These are phyloP conservation scores for Ophiodon elongatus DNA, from an alignment of 2,113 vertebrate species.

Conservation along the genomic window DNA sequence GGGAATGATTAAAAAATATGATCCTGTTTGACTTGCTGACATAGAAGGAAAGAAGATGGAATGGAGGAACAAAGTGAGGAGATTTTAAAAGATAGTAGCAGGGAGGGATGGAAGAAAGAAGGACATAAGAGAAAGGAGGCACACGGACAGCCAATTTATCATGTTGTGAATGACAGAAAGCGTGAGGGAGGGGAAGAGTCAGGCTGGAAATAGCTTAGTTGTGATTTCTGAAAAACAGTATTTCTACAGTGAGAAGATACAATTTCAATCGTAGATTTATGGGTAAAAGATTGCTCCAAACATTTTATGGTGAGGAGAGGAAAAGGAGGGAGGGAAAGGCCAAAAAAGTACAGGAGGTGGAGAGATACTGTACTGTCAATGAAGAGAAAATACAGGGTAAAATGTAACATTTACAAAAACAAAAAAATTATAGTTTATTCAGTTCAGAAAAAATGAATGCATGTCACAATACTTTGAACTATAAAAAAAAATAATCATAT, in stretches of 20 bases:
- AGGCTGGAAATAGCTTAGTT: slow-evolving; percentile 19
- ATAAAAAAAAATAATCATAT: background rate
- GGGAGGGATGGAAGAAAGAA: background rate
- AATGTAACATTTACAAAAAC: background rate
- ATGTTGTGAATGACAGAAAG: slow-evolving; percentile 26
- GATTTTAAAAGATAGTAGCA: slow-evolving; percentile 24
- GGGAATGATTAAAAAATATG: slow-evolving; percentile 36
- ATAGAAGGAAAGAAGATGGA: no score
- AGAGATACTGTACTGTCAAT: background rate
- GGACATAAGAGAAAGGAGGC: background rate
- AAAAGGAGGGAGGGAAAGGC: background rate
- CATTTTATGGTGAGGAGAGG: background rate
- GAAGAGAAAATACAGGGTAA: no score
- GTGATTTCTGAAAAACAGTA: slow-evolving; percentile 48
- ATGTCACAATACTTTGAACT: background rate
- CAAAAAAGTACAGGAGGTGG: background rate
- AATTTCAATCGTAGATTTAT: slow-evolving; percentile 26
- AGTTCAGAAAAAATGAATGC: background rate
- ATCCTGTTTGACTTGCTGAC: slow-evolving; percentile 31
- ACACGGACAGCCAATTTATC: slow-evolving; percentile 31
- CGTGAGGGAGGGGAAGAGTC: slow-evolving; percentile 12
- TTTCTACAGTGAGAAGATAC: slow-evolving; percentile 42
- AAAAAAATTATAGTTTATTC: background rate
- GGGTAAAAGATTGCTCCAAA: slow-evolving; percentile 19
- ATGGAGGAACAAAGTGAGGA: slow-evolving; percentile 1